phyloP scores from a whole-genome alignment of 2,888 invertebrate species.

The Aphodius sticticus region DNA sequence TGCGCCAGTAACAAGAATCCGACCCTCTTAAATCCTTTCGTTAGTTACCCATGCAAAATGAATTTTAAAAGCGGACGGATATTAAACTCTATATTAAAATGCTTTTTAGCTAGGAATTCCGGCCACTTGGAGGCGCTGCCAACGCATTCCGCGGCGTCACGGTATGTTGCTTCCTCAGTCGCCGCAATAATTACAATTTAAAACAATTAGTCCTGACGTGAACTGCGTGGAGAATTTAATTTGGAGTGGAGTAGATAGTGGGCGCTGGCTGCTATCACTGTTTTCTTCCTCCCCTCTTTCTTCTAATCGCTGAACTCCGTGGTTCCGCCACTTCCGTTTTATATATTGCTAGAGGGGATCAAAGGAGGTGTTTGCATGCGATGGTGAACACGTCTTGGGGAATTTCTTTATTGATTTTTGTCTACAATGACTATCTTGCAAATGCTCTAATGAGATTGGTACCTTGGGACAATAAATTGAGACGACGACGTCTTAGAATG shows the following conservation, averaged over 20 bases:
- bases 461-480: not conserved
- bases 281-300: not conserved
- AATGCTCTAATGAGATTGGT: not conserved
- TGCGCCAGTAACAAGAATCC: not conserved
- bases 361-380: not conserved
- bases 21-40: not conserved
- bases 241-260: not conserved
- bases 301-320: not conserved
- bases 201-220: not conserved
- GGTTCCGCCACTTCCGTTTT: not conserved
- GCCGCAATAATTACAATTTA: constrained; percentile 4
- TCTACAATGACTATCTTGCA: not conserved
- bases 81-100: not conserved
- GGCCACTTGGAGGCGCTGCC: not conserved
- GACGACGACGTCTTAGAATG: not conserved
- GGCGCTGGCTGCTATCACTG: not conserved
- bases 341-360: not conserved
- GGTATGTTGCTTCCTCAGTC: not conserved
- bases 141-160: not conserved
- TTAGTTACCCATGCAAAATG: not conserved
- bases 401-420: not conserved
- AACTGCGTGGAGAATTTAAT: not conserved
- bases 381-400: not conserved
- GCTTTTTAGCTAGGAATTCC: not conserved
- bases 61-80: not conserved